These are phyloP conservation scores for Periplaneta americana DNA, from an alignment of 1,140 invertebrate genomes.

Conservation along the genomic window DNA sequence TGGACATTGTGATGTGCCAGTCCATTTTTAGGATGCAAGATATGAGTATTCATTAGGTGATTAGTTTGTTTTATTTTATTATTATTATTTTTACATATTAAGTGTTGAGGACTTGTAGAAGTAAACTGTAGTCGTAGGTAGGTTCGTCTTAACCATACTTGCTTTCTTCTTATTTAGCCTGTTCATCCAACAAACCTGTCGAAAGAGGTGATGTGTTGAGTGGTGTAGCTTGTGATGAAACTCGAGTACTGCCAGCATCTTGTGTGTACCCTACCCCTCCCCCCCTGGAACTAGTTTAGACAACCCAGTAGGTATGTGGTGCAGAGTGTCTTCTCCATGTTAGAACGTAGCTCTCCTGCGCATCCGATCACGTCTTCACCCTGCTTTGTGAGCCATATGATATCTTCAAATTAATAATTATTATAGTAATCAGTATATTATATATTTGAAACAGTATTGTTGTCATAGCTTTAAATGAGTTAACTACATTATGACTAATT, in stretches of 20 bases:
- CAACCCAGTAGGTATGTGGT: not conserved
- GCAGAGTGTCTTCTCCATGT: not conserved
- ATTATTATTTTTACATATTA: not conserved
- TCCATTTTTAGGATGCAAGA: not conserved
- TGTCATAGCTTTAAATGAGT: slow-evolving; percentile 19
- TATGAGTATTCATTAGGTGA: not conserved
- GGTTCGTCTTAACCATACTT: not conserved
- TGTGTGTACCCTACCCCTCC: not conserved
- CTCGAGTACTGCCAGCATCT: not conserved
- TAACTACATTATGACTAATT: slow-evolving; percentile 7
- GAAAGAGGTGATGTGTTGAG: not conserved
- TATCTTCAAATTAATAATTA: slow-evolving; percentile 11
- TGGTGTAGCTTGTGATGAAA: not conserved
- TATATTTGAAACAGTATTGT: slow-evolving; percentile 20
- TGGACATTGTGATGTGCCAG: not conserved
- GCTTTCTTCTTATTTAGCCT: not conserved
- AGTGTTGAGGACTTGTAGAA: not conserved
- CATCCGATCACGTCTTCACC: not conserved
- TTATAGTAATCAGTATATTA: slow-evolving; percentile 15
- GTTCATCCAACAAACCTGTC: not conserved
- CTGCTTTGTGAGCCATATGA: not conserved
- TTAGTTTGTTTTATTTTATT: not conserved
- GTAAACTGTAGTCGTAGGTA: not conserved
- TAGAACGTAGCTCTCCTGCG: not conserved
- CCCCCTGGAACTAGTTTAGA: not conserved